These are phyloP conservation scores for Drosophila ercepeae DNA, from an alignment of 1,140 invertebrate species.

Conservation along the genomic window DNA sequence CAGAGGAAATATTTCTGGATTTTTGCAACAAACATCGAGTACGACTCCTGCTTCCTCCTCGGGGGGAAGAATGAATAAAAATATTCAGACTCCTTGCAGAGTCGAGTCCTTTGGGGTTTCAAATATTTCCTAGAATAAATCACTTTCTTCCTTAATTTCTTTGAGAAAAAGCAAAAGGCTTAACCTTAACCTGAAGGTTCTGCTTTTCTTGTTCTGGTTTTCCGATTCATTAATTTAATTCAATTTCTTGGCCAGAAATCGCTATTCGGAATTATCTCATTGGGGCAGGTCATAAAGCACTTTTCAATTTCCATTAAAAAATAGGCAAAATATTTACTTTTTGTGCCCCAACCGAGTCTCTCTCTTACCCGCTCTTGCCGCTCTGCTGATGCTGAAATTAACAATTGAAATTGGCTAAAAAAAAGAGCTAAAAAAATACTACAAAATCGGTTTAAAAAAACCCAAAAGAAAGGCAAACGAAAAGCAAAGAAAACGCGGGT, in stretches of 20 bases:
- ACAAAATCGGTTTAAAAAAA: too few relatives aligned
- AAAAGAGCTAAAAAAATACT: not conserved
- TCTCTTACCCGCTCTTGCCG: not conserved
- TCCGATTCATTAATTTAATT: slow-evolving; percentile 32
- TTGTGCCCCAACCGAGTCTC: not conserved
- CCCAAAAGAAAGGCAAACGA: slow-evolving; percentile 14
- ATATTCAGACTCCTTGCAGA: too few relatives aligned
- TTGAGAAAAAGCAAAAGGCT: too few relatives aligned
- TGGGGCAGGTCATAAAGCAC: slow-evolving; percentile 16
- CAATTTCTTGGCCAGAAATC: slow-evolving; percentile 1
- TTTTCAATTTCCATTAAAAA: slow-evolving; percentile 34
- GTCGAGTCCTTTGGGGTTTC: too few relatives aligned
- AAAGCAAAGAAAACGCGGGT: slow-evolving; percentile 28
- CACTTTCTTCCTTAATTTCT: too few relatives aligned
- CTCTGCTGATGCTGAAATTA: slow-evolving; percentile 52
- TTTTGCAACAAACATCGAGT: too few relatives aligned
- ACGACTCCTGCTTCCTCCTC: too few relatives aligned
- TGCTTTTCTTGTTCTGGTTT: too few relatives aligned
- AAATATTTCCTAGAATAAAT: too few relatives aligned
- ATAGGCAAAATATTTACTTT: slow-evolving; percentile 47
- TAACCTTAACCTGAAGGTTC: too few relatives aligned
- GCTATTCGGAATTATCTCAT: slow-evolving; percentile 12
- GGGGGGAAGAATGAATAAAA: not conserved
- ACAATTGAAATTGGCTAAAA: slow-evolving; percentile 35
- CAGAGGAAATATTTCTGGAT: not conserved